Conservation (phyloP, 2,888 invertebrate species). For the Biston betularia region DNA sequence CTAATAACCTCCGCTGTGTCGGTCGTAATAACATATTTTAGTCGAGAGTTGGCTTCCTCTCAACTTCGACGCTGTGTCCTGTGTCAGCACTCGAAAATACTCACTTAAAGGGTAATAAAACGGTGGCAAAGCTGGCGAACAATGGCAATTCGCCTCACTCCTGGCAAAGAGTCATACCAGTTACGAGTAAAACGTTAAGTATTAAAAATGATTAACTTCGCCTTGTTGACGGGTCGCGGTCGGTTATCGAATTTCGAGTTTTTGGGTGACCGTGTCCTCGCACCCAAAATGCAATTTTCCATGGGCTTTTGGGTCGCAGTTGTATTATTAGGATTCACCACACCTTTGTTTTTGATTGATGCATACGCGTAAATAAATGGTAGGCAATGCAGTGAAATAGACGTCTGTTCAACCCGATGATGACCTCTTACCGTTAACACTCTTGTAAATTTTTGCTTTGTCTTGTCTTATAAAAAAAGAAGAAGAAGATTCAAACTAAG, state of each 20-base stretch:
- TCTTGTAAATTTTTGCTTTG: too few species aligned
- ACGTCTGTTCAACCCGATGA: too few species aligned
- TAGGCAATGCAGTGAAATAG: too few species aligned
- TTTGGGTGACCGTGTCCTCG: slow-evolving; percentile 51
- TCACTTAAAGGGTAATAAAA: slow-evolving; percentile 63
- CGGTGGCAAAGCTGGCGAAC: slow-evolving; percentile 66
- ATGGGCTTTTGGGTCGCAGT: slow-evolving; percentile 61
- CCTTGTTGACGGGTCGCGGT: slow-evolving; percentile 81
- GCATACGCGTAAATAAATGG: not conserved
- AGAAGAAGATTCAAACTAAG: too few species aligned
- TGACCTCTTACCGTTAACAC: too few species aligned
- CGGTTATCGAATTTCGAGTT: slow-evolving; percentile 77
- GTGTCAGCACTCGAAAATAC: slow-evolving; percentile 47
- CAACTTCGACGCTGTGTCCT: slow-evolving; percentile 45
- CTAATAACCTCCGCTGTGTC: slow-evolving; percentile 26
- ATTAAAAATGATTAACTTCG: slow-evolving; percentile 82
- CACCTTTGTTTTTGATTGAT: not conserved
- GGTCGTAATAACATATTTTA: slow-evolving; percentile 26
- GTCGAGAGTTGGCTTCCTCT: slow-evolving; percentile 32
- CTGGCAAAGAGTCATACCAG: slow-evolving; percentile 56
- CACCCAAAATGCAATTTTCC: slow-evolving; percentile 69
- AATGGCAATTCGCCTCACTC: slow-evolving; percentile 70
- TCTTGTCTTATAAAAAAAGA: too few species aligned
- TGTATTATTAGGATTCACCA: not conserved
- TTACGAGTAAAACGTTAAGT: slow-evolving; percentile 69